Base-by-base conservation (phyloP, 2,797 vertebrate species). In the Rousettus madagascariensis region DNA sequence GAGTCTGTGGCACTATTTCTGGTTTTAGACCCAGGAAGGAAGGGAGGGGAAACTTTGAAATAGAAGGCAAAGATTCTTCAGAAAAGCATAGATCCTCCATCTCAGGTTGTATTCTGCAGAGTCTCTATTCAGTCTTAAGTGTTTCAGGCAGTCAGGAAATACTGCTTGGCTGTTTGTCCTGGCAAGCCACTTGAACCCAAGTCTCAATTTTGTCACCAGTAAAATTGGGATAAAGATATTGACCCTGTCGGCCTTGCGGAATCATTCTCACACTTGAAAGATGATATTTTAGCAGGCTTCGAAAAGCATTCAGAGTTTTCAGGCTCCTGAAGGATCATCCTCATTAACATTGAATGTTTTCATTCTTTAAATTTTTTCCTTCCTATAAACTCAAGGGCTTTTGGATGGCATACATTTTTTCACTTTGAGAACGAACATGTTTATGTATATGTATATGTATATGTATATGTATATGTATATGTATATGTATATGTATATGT, bases 181-280 rank as follows among this genome's bases (percentile, higher is more conserved):
- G 30, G 19, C 26, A 84, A 82, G 61, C 36, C 84, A 69, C 88
- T 89, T 63, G 71, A 96, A 91, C 55, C 61, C 15, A 20, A 65
- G 36, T 68, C 83, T 94, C 80, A 72, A 13, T 96, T 94, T 96
- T 17, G 20, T 96, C 85, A 71, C 68, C 38, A 46, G 74, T 71
- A 69, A 95, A 97, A 71, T 75, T 83, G 41, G 85, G 78, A 75
- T 79, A 94, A 88, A 83, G 86, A 78, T 43, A 82, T 11, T 95
- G 87, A 90, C n/a, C 26, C 19, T 94, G 57, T 87, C 13, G 43
- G 85, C 30, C 69, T 94, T 53, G n/a, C 38, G 53, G 75, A 95
- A 86, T 95, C 63, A 84, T 88, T 94, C 20, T 86, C 83, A 69
- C 63, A 79, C 91, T 95, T 57, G 49, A 89, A 95, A 95, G 95